A percentile compares a stretch with the other conserved stretches of the same genome.
These are phyloP conservation scores for Drosophila limbata DNA, from an alignment of 2,888 invertebrate species.

Conservation along the genomic window DNA sequence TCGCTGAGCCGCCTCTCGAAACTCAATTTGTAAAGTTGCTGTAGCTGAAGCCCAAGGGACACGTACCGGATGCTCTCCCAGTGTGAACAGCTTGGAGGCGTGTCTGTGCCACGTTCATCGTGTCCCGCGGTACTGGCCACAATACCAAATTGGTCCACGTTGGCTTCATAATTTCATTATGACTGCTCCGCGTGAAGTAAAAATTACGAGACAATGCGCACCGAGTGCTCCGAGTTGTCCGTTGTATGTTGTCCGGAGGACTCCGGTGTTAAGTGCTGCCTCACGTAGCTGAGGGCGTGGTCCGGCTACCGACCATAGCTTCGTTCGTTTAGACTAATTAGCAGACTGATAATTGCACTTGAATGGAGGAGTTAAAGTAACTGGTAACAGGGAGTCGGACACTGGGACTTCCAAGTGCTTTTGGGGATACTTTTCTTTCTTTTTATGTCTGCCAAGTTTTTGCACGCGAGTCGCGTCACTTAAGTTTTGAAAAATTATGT, in stretches of 20 bases:
- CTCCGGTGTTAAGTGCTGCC: slow-evolving; percentile 22
- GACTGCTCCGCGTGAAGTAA: slow-evolving; percentile 61
- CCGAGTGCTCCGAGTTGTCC: slow-evolving; percentile 6
- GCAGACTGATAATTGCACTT: slow-evolving; percentile 75
- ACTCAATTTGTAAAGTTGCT: slow-evolving; percentile 77
- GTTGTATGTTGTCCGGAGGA: background rate
- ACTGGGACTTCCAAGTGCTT: slow-evolving; percentile 22
- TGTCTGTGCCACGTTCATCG: slow-evolving; percentile 21
- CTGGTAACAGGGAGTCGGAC: slow-evolving; percentile 27
- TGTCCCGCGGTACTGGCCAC: slow-evolving; percentile 41
- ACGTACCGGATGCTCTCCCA: slow-evolving; percentile 25
- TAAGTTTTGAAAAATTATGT: slow-evolving; percentile 53
- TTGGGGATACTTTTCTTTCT: slow-evolving; percentile 24
- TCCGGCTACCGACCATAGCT: slow-evolving; percentile 27
- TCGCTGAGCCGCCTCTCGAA: slow-evolving; percentile 57
- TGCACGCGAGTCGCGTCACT: slow-evolving; percentile 47
- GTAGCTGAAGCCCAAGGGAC: slow-evolving; percentile 15
- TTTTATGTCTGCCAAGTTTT: slow-evolving; percentile 60
- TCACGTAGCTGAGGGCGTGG: slow-evolving; percentile 43
- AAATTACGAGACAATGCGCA: slow-evolving; percentile 55
- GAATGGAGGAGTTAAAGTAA: slow-evolving; percentile 61
- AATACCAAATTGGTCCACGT: slow-evolving; percentile 77
- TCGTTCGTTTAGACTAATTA: slow-evolving; percentile 73
- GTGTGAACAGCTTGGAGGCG: slow-evolving; percentile 31
- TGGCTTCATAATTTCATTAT: slow-evolving; percentile 77